Evolutionary conservation across 1,140 invertebrate species (phyloP).

Genomic region (Diorhabda elongata): DNA sequence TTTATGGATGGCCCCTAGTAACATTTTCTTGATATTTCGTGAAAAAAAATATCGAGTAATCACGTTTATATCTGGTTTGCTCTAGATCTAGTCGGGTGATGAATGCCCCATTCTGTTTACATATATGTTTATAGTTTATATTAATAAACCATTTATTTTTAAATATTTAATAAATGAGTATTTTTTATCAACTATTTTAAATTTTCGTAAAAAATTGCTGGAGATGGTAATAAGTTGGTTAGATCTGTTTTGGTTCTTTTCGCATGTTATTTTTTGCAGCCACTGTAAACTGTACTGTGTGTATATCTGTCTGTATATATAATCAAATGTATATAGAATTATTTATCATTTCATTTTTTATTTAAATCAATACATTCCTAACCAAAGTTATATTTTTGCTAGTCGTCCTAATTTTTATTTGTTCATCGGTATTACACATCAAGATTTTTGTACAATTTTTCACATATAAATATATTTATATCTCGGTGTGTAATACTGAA

Average conservation of each 20-base stretch:
- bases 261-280: conserved; percentile 35
- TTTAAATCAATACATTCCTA: conserved; percentile 36
- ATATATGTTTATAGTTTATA: too few relatives aligned
- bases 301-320: conserved; percentile 37
- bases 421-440: background rate
- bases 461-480: conserved; percentile 1
- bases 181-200: too few relatives aligned
- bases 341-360: conserved; percentile 32
- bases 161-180: too few relatives aligned
- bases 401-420: conserved; percentile 29
- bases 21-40: too few relatives aligned
- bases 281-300: conserved; percentile 45
- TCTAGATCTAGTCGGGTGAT: too few relatives aligned
- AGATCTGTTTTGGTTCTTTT: background rate
- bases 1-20: too few relatives aligned
- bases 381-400: conserved; percentile 45
- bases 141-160: too few relatives aligned
- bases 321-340: conserved; percentile 38
- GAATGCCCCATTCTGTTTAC: too few relatives aligned
- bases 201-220: too few relatives aligned
- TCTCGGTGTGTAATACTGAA: background rate
- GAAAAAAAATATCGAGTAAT: too few relatives aligned
- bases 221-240: background rate
- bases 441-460: conserved; percentile 1
- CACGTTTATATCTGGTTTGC: too few relatives aligned